Percentiles rank a stretch among this genome's conserved stretches.
These are phyloP conservation scores for Podargus strigoides DNA, from an alignment of 2,797 vertebrate species.

Conservation along the genomic window DNA sequence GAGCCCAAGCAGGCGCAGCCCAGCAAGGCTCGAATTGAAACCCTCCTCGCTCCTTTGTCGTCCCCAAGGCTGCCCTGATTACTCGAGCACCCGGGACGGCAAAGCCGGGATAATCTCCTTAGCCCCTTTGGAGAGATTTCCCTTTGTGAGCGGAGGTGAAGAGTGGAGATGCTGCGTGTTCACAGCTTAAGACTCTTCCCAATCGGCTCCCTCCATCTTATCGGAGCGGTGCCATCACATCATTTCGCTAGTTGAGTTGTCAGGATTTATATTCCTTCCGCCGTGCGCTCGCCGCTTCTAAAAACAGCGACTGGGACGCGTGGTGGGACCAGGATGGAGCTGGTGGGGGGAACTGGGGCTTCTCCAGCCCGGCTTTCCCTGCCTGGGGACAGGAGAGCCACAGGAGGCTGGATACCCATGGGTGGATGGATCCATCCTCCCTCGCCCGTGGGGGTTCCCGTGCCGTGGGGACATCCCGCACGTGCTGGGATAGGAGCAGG, in stretches of 20 bases:
- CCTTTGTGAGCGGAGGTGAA: conserved; percentile 71
- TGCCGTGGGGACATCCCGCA: accelerated
- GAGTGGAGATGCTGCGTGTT: conserved; percentile 68
- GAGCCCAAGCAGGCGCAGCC: not conserved
- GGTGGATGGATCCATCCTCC: not conserved
- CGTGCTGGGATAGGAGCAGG: not conserved
- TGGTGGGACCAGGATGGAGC: not conserved
- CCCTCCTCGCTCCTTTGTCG: conserved; percentile 16
- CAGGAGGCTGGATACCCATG: not conserved
- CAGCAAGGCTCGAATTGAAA: conserved; percentile 27
- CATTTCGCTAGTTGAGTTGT: conserved; percentile 67
- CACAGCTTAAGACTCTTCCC: conserved; percentile 70
- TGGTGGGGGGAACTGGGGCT: not conserved
- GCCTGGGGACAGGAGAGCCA: accelerated
- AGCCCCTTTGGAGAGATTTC: conserved; percentile 73
- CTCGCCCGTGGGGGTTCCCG: no score
- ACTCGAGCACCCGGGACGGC: conserved; percentile 55
- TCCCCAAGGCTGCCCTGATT: conserved; percentile 64
- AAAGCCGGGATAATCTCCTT: conserved; percentile 72
- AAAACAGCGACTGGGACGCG: conserved; percentile 2
- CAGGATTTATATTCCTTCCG: conserved; percentile 65
- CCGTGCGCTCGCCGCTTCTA: not conserved
- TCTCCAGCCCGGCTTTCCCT: not conserved
- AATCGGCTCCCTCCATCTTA: conserved; percentile 58
- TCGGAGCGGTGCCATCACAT: conserved; percentile 29